phyloP scores from a whole-genome alignment of 2,113 vertebrate species.

The Condylura cristata region DNA sequence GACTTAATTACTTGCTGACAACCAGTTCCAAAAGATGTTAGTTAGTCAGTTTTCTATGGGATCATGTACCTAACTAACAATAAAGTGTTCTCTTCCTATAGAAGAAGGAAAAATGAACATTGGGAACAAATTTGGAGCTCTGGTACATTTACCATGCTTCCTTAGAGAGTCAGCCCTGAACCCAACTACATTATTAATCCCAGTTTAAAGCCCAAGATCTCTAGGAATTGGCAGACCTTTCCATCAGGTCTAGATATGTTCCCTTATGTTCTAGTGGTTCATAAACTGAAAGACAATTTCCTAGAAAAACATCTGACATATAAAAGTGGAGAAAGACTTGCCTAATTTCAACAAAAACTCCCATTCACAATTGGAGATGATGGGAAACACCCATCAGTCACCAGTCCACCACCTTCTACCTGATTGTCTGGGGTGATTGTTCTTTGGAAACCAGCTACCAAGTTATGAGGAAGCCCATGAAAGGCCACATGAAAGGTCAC shows the following conservation, averaged over 20 bases:
- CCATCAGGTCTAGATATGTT: background rate
- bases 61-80: background rate
- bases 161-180: background rate
- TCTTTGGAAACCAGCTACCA: background rate
- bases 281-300: background rate
- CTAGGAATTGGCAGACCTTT: background rate
- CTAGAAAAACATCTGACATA: background rate
- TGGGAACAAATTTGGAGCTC: background rate
- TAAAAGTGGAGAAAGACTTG: background rate
- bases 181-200: background rate
- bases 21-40: background rate
- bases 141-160: background rate
- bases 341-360: background rate
- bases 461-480: background rate
- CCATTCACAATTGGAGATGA: background rate
- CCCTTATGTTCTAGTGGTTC: background rate
- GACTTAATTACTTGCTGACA: background rate
- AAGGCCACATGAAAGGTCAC: background rate
- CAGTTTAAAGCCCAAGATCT: background rate
- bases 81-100: background rate
- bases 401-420: background rate
- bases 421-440: background rate
- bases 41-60: background rate
- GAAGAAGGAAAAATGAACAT: background rate
- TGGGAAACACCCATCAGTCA: background rate